These are phyloP conservation scores for Falco columbarius DNA, from an alignment of 2,797 vertebrate genomes.

Conservation along the genomic window DNA sequence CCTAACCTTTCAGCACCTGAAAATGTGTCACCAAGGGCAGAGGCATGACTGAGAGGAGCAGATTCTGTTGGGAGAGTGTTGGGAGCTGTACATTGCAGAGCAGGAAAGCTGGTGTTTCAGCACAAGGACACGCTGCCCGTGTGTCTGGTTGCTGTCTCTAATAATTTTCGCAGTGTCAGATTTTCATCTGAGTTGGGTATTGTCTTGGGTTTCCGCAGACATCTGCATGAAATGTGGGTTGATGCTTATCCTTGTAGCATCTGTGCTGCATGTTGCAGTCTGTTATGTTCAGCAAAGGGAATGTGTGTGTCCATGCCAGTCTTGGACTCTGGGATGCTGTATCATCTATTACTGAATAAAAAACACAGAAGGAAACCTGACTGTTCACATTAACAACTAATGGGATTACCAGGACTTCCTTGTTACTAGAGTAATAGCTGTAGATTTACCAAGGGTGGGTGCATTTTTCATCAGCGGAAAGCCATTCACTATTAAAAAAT, in stretches of 20 bases:
- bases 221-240: background rate
- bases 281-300: background rate
- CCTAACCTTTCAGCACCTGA: background rate
- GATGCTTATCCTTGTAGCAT: background rate
- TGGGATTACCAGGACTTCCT: constrained; percentile 17
- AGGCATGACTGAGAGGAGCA: background rate
- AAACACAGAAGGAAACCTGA: background rate
- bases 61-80: background rate
- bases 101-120: background rate
- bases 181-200: background rate
- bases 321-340: background rate
- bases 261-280: background rate
- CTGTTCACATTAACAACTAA: background rate
- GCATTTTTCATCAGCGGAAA: background rate
- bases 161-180: background rate
- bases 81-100: background rate
- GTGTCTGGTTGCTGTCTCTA: background rate
- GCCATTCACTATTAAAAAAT: constrained; percentile 28
- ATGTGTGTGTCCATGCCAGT: background rate
- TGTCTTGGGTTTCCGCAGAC: background rate
- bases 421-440: background rate
- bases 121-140: accelerated
- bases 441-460: constrained; percentile 35
- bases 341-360: background rate
- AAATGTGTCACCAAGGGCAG: background rate